phyloP scores from a whole-genome alignment of 2,797 vertebrate species.

The Trachops cirrhosus region DNA sequence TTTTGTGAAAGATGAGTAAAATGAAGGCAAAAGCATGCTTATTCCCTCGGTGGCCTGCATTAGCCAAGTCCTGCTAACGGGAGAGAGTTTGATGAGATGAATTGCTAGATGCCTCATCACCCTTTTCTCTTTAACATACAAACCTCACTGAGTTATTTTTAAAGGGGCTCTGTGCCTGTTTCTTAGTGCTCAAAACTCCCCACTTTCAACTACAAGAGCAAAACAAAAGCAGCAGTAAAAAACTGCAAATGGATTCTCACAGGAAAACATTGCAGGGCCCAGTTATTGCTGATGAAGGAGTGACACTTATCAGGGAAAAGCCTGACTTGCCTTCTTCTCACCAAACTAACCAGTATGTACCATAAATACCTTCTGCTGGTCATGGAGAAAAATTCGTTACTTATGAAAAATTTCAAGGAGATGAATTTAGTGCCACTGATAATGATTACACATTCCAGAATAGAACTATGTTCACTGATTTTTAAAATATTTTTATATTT shows the following conservation, averaged over 20 bases:
- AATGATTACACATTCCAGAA: background rate
- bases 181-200: slow-evolving; percentile 26
- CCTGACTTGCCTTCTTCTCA: background rate
- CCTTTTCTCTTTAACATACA: slow-evolving; percentile 59
- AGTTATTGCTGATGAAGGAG: background rate
- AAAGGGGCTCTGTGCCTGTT: slow-evolving; percentile 54
- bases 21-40: slow-evolving; percentile 22
- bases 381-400: background rate
- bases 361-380: background rate
- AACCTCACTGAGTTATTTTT: slow-evolving; percentile 56
- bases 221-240: slow-evolving; percentile 39
- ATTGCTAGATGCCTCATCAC: slow-evolving; percentile 62
- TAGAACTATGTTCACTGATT: background rate
- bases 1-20: slow-evolving; percentile 48
- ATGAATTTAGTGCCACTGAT: background rate
- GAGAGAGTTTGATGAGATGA: slow-evolving; percentile 65
- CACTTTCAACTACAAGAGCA: slow-evolving; percentile 50
- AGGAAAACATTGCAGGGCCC: background rate
- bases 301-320: background rate
- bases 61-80: slow-evolving; percentile 27
- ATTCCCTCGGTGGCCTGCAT: background rate
- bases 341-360: background rate
- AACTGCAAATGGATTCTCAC: background rate
- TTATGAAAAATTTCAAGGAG: slow-evolving; percentile 38
- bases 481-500: background rate